A percentile compares a stretch with the other conserved stretches of the same genome.
These are phyloP conservation scores for Amphipoea lucens DNA, from an alignment of 2,888 invertebrate species.

Conservation along the genomic window DNA sequence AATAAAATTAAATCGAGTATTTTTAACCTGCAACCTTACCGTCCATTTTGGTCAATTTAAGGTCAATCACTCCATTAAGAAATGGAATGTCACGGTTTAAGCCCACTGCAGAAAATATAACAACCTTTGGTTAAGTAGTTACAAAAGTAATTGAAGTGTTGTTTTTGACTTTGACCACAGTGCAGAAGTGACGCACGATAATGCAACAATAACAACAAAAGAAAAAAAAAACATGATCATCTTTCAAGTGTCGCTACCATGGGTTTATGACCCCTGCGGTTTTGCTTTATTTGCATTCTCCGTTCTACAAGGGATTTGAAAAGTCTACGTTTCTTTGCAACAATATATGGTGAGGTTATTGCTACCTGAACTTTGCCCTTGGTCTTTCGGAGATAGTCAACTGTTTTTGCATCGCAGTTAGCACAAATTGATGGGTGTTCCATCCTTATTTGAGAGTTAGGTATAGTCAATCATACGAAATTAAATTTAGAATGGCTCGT, in stretches of 20 bases:
- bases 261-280: slow-evolving; percentile 66
- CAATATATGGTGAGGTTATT: slow-evolving; percentile 50
- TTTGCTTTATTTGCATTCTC: slow-evolving; percentile 67
- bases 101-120: slow-evolving; percentile 15
- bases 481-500: slow-evolving; percentile 36
- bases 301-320: slow-evolving; percentile 51
- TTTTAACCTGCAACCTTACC: slow-evolving; percentile 26
- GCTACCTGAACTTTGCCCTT: slow-evolving; percentile 40
- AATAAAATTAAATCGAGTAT: not conserved
- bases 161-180: not conserved
- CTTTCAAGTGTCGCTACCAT: slow-evolving; percentile 59
- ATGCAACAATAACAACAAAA: not conserved
- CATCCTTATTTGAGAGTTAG: not conserved
- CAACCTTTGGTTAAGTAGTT: slow-evolving; percentile 2
- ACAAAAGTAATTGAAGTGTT: slow-evolving; percentile 17
- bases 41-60: slow-evolving; percentile 38
- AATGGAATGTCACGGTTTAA: slow-evolving; percentile 45
- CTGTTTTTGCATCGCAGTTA: slow-evolving; percentile 16
- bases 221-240: slow-evolving; percentile 46
- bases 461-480: slow-evolving; percentile 12
- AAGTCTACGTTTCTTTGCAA: slow-evolving; percentile 51
- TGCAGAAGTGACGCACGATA: slow-evolving; percentile 37
- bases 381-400: slow-evolving; percentile 17
- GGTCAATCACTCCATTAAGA: slow-evolving; percentile 43
- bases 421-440: slow-evolving; percentile 2